Base-by-base conservation (phyloP, 2,888 invertebrate species). In the Noctua janthe region DNA sequence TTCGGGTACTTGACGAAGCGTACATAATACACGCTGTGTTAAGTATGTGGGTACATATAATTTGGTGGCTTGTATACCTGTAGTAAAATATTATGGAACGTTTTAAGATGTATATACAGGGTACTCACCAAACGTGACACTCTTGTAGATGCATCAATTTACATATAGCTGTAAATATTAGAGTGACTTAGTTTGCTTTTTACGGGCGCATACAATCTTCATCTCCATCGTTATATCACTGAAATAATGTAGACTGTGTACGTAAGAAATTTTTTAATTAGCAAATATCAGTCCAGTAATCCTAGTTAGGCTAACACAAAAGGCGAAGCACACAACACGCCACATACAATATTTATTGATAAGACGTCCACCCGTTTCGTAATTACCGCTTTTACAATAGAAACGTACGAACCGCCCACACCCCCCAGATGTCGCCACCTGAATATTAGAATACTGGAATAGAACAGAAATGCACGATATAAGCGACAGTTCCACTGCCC, bases 331-430 rank as follows among this genome's bases (percentile, higher is more conserved):
- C 35, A 47, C 35, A 74, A 62, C 74, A 47, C 69, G 67, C 69
- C 39, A 71, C 80, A 47, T 54, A 47, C 74, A 73, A 75, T 85
- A 83, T 79, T 80, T 86, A 89, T 89, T 79, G 85, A 87, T 88
- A 88, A 87, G 86, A 80, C 78, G 76, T 62, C 79, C 76, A 75
- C 80, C 84, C 70, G 78, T 85, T 90, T 74, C 77, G 84, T 87
- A 90, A 91, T 91, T 88, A 89, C 83, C 67, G 78, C 78, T 73
- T 71, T 82, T 87, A 87, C 82, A 86, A 84, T 84, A 83, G 64
- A 66, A 80, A 80, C 73, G n/a, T 64, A 69, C 54, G 49, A 54
- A 56, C 39, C 43, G 17, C 70, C 72, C 71, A 54, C 71, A 73
- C 73, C 71, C 80, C 74, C 74, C 85, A 81, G 81, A 78, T 85